These are phyloP conservation scores for Sebastes schlegelii DNA, from an alignment of 2,113 vertebrate species.

Conservation along the genomic window DNA sequence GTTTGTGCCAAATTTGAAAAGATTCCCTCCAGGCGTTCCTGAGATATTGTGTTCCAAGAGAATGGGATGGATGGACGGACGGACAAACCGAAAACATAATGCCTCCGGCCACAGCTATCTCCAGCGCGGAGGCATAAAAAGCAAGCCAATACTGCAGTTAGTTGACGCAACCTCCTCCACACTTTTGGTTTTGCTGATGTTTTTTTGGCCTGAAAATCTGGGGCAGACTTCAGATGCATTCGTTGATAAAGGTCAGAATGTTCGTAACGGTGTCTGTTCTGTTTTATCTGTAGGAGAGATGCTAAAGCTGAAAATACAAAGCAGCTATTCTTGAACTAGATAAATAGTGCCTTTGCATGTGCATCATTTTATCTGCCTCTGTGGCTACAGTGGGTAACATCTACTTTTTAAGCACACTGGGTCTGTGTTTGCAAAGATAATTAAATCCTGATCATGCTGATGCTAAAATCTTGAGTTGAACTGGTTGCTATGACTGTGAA, in stretches of 20 bases:
- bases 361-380: not conserved
- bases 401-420: not conserved
- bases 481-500: conserved; percentile 2
- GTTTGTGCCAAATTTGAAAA: not conserved
- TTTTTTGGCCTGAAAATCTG: conserved; percentile 14
- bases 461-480: not conserved
- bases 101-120: no score
- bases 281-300: conserved; percentile 2
- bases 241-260: conserved; percentile 29
- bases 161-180: not conserved
- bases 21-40: not conserved
- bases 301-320: conserved; percentile 16
- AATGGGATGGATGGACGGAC: not conserved
- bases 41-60: not conserved
- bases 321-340: not conserved
- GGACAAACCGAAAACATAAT: not conserved
- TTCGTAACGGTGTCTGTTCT: conserved; percentile 7
- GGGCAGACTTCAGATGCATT: not conserved
- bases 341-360: not conserved
- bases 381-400: not conserved
- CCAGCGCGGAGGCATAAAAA: not conserved
- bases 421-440: conserved; percentile 11
- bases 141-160: not conserved
- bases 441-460: not conserved
- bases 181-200: conserved; percentile 7